These are phyloP conservation scores for Scomber colias DNA, from an alignment of 2,113 vertebrate species.

Conservation along the genomic window DNA sequence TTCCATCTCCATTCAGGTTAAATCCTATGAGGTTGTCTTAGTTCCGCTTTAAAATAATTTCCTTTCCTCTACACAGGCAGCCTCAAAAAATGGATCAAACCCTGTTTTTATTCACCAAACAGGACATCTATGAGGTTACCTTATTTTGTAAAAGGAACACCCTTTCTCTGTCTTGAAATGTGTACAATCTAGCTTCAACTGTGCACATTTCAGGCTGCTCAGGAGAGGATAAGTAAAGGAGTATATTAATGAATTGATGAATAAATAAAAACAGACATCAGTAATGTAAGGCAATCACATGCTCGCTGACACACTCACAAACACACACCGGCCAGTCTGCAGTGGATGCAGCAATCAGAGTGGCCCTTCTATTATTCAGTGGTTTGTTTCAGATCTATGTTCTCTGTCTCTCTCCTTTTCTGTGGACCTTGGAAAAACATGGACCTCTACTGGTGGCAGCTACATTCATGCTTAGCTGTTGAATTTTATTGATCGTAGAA, in stretches of 20 bases:
- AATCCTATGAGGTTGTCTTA: slow-evolving; percentile 7
- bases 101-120: not conserved
- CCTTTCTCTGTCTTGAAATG: not conserved
- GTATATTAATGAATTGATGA: slow-evolving; percentile 66
- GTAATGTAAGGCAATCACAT: slow-evolving; percentile 3
- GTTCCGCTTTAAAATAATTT: not conserved
- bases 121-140: not conserved
- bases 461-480: not conserved
- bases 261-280: slow-evolving; percentile 64
- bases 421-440: not conserved
- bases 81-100: not conserved
- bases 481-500: not conserved
- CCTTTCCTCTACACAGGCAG: not conserved
- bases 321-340: slow-evolving; percentile 45
- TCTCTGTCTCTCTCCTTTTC: not conserved
- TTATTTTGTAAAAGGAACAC: not conserved
- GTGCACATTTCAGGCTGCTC: not conserved
- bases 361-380: slow-evolving; percentile 54
- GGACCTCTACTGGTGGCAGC: not conserved
- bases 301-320: slow-evolving; percentile 26
- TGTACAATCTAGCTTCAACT: not conserved
- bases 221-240: slow-evolving; percentile 3
- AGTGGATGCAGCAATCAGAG: slow-evolving; percentile 53
- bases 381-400: slow-evolving; percentile 9
- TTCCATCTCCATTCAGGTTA: slow-evolving; percentile 3